phyloP scores from a whole-genome alignment of 2,113 vertebrate genomes.

The Calyptomena viridis region DNA sequence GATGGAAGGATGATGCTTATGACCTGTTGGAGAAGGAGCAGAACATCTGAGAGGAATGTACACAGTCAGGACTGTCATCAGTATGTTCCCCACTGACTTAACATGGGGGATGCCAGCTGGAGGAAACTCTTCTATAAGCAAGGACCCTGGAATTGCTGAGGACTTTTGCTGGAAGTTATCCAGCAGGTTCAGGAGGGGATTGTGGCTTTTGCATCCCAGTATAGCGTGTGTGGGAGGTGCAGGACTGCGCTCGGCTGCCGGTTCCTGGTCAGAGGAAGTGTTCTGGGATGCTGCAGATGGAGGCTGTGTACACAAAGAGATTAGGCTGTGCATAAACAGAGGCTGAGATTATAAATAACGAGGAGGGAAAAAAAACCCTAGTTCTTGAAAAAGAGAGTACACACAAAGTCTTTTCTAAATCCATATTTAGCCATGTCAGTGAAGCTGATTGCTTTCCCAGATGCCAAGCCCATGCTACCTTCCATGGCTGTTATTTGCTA shows the following conservation, averaged over 20 bases:
- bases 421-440: not conserved
- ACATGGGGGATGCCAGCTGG: not conserved
- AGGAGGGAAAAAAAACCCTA: not conserved
- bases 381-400: not conserved
- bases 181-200: rapidly evolving
- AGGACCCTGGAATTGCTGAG: not conserved
- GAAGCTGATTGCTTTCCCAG: not conserved
- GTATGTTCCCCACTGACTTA: not conserved
- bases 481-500: not conserved
- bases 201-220: not conserved
- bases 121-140: not conserved
- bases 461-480: not conserved
- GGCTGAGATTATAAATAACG: not conserved
- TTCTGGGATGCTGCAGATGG: not conserved
- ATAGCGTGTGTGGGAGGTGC: not conserved
- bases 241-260: rapidly evolving
- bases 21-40: not conserved
- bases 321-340: not conserved
- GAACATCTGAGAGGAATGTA: not conserved
- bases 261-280: not conserved
- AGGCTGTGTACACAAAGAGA: not conserved
- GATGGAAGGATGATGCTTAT: not conserved
- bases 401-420: not conserved
- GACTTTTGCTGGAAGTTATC: not conserved
- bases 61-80: rapidly evolving